phyloP scores from a whole-genome alignment of 2,888 invertebrate species.

The Chrysomela aeneicollis region DNA sequence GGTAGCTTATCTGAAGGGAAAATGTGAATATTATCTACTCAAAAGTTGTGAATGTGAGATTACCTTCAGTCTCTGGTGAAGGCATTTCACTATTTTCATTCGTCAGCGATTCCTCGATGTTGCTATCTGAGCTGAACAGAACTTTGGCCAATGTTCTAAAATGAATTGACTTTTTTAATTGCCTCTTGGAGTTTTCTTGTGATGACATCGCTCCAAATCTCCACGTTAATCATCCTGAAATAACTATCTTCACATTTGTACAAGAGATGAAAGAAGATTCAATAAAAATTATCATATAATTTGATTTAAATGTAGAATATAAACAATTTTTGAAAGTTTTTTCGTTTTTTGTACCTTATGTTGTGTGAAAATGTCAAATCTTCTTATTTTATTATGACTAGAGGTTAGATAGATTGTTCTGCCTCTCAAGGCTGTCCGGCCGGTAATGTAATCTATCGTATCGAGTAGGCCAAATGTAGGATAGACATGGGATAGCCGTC shows the following conservation, averaged over 20 bases:
- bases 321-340: too few species aligned
- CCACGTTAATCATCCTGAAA: background rate
- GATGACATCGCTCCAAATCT: constrained; percentile 10
- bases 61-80: background rate
- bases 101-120: constrained; percentile 57
- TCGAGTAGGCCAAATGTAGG: too few species aligned
- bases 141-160: constrained; percentile 62
- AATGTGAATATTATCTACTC: constrained; percentile 27
- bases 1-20: constrained; percentile 52
- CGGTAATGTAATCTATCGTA: too few species aligned
- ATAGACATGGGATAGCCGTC: too few species aligned
- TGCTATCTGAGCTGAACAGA: constrained; percentile 57
- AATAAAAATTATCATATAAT: too few species aligned
- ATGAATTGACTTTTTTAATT: constrained; percentile 61
- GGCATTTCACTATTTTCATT: constrained; percentile 47
- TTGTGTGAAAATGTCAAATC: too few species aligned
- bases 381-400: too few species aligned
- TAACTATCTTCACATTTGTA: constrained; percentile 2
- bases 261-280: too few species aligned
- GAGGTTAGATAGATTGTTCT: too few species aligned
- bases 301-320: too few species aligned
- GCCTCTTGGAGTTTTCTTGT: constrained; percentile 22
- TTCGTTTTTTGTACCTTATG: too few species aligned
- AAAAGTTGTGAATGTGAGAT: background rate
- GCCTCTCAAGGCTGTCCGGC: too few species aligned